Base-by-base conservation (phyloP, 2,888 invertebrate species). In the Cheilosia urbana region DNA sequence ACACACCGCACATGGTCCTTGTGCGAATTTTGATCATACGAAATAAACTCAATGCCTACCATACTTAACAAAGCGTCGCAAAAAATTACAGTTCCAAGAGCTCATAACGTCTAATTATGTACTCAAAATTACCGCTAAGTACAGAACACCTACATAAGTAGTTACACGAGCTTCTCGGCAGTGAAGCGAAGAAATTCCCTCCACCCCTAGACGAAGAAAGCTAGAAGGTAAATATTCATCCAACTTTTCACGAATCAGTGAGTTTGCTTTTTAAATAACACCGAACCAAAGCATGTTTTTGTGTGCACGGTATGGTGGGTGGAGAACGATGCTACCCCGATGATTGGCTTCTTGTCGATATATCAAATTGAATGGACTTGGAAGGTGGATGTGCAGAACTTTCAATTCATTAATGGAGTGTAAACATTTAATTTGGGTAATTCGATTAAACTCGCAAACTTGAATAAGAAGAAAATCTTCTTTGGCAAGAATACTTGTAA, bases 361-460 rank as follows among this genome's bases (percentile, higher is more conserved):
- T 51, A 62, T 60, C 68, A 77, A 81, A 81, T 81, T 81, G 51
- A 76, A 81, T 76, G 47, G 62, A 66, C 51, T 60, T 27, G 9
- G n/a, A 19, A n/a, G n/a, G 53, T 42, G 19, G 45, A n/a, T 21
- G 42, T 30, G 27, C 27, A 9, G 11, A 62, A 65, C 47, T 78
- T 78, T 65, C 77, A 82, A 82, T 82, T 82, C 53, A 47, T 73
- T 83, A 83, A 83, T 83, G 83, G 83, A 79, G 83, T 83, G 83
- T 79, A 79, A 83, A 79, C 79, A 83, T 83, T 83, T 73, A 69
- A 79, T 79, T 77, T 83, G 68, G 57, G 81, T 69, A 76, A 75
- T 83, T 83, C 79, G 63, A 83, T 79, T 73, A 72, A 73, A 58
- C 62, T 69, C 53, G n/a, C 40, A 72, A 49, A 45, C 49, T 55